phyloP scores from a whole-genome alignment of 2,797 vertebrate genomes.

The Arnoldichthys spilopterus region DNA sequence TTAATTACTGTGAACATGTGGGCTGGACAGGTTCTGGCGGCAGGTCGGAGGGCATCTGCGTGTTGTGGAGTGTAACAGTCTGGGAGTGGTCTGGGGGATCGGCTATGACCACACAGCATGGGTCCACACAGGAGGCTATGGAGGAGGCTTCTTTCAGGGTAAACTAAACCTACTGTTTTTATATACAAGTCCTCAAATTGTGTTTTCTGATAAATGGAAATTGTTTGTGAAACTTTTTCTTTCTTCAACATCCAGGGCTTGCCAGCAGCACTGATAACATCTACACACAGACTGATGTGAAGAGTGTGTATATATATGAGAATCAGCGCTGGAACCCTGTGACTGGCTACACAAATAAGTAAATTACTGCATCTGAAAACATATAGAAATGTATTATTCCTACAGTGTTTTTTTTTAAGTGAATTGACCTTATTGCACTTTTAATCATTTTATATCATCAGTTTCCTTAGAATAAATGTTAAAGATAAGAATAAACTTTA shows the following conservation, averaged over 20 bases:
- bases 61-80: conserved; percentile 85
- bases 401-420: neutral
- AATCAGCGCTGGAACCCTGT: conserved; percentile 99
- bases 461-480: too few species aligned
- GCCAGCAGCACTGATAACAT: conserved; percentile 88
- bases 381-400: neutral
- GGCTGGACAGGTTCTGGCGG: conserved; percentile 88
- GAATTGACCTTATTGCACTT: too few species aligned
- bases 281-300: conserved; percentile 89
- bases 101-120: conserved; percentile 93
- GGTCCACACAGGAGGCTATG: conserved; percentile 89
- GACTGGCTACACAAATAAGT: conserved; percentile 94
- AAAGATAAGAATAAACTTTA: too few species aligned
- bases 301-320: conserved; percentile 92
- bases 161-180: conserved; percentile 13
- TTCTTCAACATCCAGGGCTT: conserved; percentile 76
- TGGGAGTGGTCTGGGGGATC: conserved; percentile 92
- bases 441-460: too few species aligned
- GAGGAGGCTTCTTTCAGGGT: conserved; percentile 92
- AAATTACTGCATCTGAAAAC: neutral
- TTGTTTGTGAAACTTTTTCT: neutral
- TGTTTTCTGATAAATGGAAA: neutral
- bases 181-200: neutral
- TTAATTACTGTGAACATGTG: neutral
- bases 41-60: conserved; percentile 94